Conservation (phyloP, 2,797 vertebrate genomes). For the Manis pentadactyla region DNA sequence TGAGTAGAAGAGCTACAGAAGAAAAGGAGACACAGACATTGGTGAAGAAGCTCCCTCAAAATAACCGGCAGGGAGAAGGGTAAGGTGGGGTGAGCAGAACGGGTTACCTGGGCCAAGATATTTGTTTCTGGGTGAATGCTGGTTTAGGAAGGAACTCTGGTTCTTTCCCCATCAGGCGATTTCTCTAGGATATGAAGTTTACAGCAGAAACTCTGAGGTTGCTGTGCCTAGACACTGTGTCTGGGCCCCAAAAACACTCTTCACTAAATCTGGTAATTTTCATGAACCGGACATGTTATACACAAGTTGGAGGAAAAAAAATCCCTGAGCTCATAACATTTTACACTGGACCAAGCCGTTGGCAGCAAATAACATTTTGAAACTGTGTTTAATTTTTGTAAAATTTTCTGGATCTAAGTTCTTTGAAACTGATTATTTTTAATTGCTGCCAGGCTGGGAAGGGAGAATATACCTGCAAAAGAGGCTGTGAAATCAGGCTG, state of each 20-base stretch:
- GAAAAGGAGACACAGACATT: not conserved
- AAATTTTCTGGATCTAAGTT: not conserved
- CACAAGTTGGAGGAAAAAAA: not conserved
- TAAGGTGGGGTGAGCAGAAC: not conserved
- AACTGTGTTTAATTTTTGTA: not conserved
- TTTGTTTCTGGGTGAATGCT: not conserved
- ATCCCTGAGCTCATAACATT: not conserved
- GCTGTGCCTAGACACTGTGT: fast-evolving
- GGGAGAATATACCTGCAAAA: not conserved
- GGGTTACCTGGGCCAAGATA: fast-evolving
- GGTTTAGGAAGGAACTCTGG: not conserved
- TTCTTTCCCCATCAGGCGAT: fast-evolving
- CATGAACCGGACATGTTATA: not conserved
- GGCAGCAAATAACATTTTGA: not conserved
- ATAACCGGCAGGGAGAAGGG: fast-evolving
- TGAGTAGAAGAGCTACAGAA: not conserved
- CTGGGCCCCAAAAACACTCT: not conserved
- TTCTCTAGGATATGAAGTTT: not conserved
- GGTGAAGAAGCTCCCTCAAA: not conserved
- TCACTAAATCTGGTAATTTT: not conserved
- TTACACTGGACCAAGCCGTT: not conserved
- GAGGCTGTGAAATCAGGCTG: not conserved
- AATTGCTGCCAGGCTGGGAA: not conserved
- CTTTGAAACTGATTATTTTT: not conserved
- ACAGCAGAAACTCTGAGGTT: not conserved